Evolutionary conservation across 2,888 invertebrate genomes (phyloP), one percentile per base, ranked within the genome.

Genomic region (Phortica okadai): DNA sequence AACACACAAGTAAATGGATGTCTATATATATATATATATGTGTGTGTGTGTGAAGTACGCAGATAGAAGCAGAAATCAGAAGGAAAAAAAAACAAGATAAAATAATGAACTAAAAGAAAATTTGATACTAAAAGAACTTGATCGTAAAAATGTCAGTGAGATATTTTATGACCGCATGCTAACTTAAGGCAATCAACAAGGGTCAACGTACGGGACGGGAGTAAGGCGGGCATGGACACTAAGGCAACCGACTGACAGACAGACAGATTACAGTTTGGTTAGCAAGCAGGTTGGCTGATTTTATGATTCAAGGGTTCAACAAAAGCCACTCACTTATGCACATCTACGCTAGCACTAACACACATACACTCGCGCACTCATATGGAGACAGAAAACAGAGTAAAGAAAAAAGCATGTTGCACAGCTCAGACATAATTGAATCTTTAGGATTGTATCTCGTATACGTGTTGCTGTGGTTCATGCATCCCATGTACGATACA

Each of bases 131-230:
- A 69, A 21, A 33, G 25, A 76, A 73, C 45, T 8, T 44, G 42
- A 44, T 75, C 79, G 67, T 81, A 80, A 81, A 80, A 70, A 33
- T 42, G 74, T 54, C 77, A 80, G 76, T 81, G 76, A 79, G 74
- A 78, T 77, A 81, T 79, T 81, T 81, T 78, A 81, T 78, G 79
- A 77, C 75, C 54, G 44, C 75, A 75, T 44, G 56, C 56, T 69
- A 25, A 59, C 69, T 75, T 70, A 41, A 69, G 50, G 45, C 50
- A 50, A 69, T 44, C 50, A 69, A 21, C 45, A 45, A 44, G 21
- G 69, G n/a, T 69, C 45, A 69, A 69, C 64, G 33, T 8, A 6
- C 64, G 3, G 50, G 3, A 8, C 2, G 14, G 50, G 6, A 50
- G 50, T 50, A 6, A 0, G 50, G 6, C 14, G 8, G 0, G 14